Percentiles rank a stretch among this genome's conserved stretches.
Evolutionary conservation across 37 sponge, comb jelly and placozoan genomes (phyloP).

Genomic region (Hexactinellida sp.): DNA sequence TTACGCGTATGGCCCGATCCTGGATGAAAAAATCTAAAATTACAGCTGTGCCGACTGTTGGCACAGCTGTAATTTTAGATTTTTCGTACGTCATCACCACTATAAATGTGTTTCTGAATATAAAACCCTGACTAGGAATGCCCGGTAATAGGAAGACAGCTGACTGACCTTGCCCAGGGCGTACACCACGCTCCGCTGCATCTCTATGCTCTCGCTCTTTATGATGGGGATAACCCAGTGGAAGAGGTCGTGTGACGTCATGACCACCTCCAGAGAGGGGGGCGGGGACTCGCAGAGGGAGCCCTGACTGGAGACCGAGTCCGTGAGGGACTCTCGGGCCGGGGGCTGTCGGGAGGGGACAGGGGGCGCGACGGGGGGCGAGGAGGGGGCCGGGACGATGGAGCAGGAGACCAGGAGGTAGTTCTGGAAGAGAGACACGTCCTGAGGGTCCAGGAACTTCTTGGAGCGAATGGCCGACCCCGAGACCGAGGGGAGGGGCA

Average conservation of each 20-base stretch:
- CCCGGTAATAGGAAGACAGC: no score
- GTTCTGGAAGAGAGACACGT: conserved; percentile 82
- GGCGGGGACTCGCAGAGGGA: neutral
- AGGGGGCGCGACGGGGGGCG: neutral
- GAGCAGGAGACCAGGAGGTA: conserved; percentile 83
- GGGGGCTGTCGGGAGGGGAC: neutral
- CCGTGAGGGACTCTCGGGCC: neutral
- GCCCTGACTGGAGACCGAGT: neutral
- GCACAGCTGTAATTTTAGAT: no score
- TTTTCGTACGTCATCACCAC: no score
- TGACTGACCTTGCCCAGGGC: conserved; percentile 20
- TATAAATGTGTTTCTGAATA: no score
- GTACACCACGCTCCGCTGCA: conserved; percentile 17
- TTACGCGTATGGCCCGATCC: no score
- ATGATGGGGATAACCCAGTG: conserved; percentile 25
- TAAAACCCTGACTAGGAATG: no score
- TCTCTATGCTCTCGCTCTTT: conserved; percentile 17
- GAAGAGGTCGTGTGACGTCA: conserved; percentile 24
- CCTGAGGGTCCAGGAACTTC: conserved; percentile 33
- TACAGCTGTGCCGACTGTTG: no score
- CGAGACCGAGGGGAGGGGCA: neutral
- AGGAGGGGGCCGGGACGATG: conserved; percentile 38
- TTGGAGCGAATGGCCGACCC: neutral
- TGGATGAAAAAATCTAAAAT: no score
- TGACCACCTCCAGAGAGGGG: neutral